Evolutionary conservation across 2,888 invertebrate genomes (phyloP), one percentile per base, ranked within the genome.

Genomic region (Eupithecia subumbrata): DNA sequence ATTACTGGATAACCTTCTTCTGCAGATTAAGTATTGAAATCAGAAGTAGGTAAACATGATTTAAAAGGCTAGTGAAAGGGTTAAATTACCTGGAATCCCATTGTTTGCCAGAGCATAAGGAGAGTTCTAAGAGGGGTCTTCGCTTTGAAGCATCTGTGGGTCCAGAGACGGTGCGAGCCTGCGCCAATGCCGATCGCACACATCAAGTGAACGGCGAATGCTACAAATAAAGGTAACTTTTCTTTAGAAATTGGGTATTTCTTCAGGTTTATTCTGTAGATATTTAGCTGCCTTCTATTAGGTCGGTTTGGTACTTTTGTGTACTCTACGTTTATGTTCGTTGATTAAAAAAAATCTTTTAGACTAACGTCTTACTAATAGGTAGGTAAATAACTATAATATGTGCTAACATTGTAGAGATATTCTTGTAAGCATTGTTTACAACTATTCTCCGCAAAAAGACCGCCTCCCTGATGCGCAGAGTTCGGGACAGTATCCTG

Each of bases 131-230:
- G 92, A 0, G 98, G 99, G 85, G 97, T 95, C 85, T 96, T 97
- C 0, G 99, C 99, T 92, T 99, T 99, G 92, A 98, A 99, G 48
- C 98, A 93, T 84, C 97, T 96, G 92, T 99, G 99, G 0, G 98
- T 97, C 98, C 99, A 99, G 9, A 99, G 95, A 80, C 99, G 96
- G 89, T 99, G 99, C 0, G 98, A 98, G 18, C 99, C 99, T 7
- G 98, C 99, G 11, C 99, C 99, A 37, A 99, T 97, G 0, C 99
- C 99, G 77, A 98, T 91, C 2, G 97, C 98, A 71, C 97, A 96
- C 84, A 96, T 91, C 45, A 97, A 90, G 88, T 97, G 97, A 66
- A 97, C 89, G 0, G 96, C 77, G 70, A 96, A 91, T 4, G 96
- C 98, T 97, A 91, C 14, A 95, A 60, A 56, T 56, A 25, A n/a